phyloP scores from a whole-genome alignment of 2,888 invertebrate species.

The Merodon equestris region DNA sequence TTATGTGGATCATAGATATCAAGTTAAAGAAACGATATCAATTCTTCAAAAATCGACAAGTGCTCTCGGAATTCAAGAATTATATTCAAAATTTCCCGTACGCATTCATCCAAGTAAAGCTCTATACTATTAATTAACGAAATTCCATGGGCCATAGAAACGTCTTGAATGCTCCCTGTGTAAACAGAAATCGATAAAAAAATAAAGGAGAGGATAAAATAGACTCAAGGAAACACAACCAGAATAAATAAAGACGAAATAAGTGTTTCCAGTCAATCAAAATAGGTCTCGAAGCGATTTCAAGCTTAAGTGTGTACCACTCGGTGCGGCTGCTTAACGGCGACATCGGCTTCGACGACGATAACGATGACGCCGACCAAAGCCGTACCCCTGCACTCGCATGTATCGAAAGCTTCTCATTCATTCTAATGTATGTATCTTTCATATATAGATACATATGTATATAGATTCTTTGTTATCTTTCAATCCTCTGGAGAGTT shows the following conservation, averaged over 20 bases:
- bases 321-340: constrained; percentile 5
- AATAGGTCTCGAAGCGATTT: constrained; percentile 48
- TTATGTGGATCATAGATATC: no score
- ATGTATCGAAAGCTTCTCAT: constrained; percentile 54
- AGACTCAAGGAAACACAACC: no score
- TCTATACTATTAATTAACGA: constrained; percentile 53
- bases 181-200: constrained; percentile 19
- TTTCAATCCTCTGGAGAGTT: constrained; percentile 20
- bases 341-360: constrained; percentile 12
- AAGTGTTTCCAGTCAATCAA: constrained; percentile 55
- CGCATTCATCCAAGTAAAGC: constrained; percentile 18
- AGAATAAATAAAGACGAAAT: constrained; percentile 16
- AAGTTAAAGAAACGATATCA: no score
- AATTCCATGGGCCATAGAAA: constrained; percentile 26
- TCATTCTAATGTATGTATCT: neutral
- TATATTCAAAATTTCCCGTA: constrained; percentile 11
- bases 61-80: no score
- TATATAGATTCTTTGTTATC: no score
- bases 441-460: no score
- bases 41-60: no score
- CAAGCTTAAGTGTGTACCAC: constrained; percentile 46
- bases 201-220: neutral
- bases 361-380: neutral
- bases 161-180: constrained; percentile 36
- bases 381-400: neutral